Percentiles rank a stretch among this genome's conserved stretches.
These are phyloP conservation scores for Pionites leucogaster DNA, from an alignment of 2,113 vertebrate genomes.

Conservation along the genomic window DNA sequence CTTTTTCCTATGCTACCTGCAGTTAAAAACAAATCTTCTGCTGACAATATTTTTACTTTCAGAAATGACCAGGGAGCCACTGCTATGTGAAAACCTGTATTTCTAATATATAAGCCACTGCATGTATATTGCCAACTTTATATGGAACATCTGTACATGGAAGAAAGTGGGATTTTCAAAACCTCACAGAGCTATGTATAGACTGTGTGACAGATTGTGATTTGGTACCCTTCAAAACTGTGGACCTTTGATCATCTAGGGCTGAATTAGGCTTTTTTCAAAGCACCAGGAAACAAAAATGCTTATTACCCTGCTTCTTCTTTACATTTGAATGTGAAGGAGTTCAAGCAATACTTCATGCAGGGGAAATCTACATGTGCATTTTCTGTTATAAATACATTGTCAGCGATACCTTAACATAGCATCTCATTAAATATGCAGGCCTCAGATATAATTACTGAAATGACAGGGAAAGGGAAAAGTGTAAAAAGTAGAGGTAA, in stretches of 20 bases:
- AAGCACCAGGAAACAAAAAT: not conserved
- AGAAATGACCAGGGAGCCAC: not conserved
- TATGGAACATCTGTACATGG: not conserved
- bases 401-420: not conserved
- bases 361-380: not conserved
- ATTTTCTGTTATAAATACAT: not conserved
- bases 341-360: not conserved
- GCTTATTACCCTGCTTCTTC: not conserved
- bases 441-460: not conserved
- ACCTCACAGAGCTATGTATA: not conserved
- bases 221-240: not conserved
- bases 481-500: not conserved
- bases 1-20: not conserved
- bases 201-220: not conserved
- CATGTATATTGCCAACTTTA: not conserved
- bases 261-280: not conserved
- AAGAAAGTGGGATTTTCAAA: not conserved
- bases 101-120: not conserved
- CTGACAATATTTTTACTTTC: not conserved
- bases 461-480: not conserved
- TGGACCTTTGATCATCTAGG: not conserved
- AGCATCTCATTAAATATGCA: not conserved
- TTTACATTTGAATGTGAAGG: not conserved
- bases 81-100: not conserved
- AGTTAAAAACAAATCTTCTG: not conserved